Evolutionary conservation across 2,797 vertebrate species (phyloP).

Genomic region (Channallabes apus): DNA sequence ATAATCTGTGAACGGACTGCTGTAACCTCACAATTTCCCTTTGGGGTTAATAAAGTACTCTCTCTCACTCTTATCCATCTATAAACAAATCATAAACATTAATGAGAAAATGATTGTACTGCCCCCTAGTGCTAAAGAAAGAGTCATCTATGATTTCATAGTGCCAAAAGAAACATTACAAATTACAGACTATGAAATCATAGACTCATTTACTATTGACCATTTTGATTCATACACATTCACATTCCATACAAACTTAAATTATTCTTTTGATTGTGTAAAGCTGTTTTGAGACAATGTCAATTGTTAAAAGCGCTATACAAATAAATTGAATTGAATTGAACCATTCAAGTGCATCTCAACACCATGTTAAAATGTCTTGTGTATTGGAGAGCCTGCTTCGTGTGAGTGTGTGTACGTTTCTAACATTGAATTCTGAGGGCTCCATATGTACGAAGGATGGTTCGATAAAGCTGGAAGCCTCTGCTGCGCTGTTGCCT

Average conservation of each 20-base stretch:
- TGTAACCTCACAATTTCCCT: too few species aligned
- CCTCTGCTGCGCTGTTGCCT: conserved; percentile 31
- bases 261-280: too few species aligned
- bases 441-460: conserved; percentile 19
- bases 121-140: not conserved
- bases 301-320: too few species aligned
- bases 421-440: conserved; percentile 39
- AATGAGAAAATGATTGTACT: not conserved
- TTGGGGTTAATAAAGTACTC: too few species aligned
- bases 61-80: too few species aligned
- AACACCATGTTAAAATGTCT: not conserved
- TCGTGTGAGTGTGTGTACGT: not conserved
- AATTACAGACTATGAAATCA: not conserved
- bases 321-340: too few species aligned
- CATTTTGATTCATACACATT: too few species aligned
- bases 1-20: too few species aligned
- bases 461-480: conserved; percentile 11
- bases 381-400: not conserved
- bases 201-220: not conserved
- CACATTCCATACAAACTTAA: too few species aligned
- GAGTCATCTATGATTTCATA: too few species aligned
- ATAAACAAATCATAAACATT: not conserved
- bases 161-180: too few species aligned
- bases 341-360: not conserved
- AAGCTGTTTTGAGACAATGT: too few species aligned